Evolutionary conservation across 2,113 vertebrate genomes (phyloP).

Genomic region (Oncorhynchus kisutch): DNA sequence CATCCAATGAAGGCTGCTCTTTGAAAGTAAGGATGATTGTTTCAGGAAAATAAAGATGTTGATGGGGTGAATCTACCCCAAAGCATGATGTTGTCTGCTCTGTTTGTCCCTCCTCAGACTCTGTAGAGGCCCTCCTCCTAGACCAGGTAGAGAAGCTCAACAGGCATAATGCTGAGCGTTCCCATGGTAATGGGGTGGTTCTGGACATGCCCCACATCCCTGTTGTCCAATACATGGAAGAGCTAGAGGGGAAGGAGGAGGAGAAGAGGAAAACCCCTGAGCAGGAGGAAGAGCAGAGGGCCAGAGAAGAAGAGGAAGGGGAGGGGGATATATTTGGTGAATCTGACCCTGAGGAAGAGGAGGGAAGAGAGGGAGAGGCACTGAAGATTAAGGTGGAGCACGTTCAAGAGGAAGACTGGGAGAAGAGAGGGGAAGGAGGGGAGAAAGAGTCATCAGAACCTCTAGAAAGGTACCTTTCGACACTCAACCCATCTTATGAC

Average conservation of each 20-base stretch:
- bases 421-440: slow-evolving; percentile 15
- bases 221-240: slow-evolving; percentile 4
- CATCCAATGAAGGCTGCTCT: too few relatives aligned
- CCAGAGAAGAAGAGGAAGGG: slow-evolving; percentile 14
- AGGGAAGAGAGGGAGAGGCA: slow-evolving; percentile 22
- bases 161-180: slow-evolving; percentile 79
- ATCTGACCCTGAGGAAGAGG: slow-evolving; percentile 4
- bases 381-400: not conserved
- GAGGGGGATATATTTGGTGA: slow-evolving; percentile 17
- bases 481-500: not conserved
- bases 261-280: not conserved
- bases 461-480: slow-evolving; percentile 56
- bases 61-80: not conserved
- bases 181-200: slow-evolving; percentile 56
- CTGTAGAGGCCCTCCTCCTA: slow-evolving; percentile 60
- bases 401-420: slow-evolving; percentile 12
- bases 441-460: slow-evolving; percentile 19
- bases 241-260: not conserved
- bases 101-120: slow-evolving; percentile 63
- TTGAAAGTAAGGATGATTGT: not conserved
- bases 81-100: not conserved
- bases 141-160: slow-evolving; percentile 81
- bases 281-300: slow-evolving; percentile 8
- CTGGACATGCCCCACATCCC: slow-evolving; percentile 20
- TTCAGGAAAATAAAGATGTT: not conserved